Conservation (phyloP, 2,888 invertebrate species). For the Limnephilus marmoratus region DNA sequence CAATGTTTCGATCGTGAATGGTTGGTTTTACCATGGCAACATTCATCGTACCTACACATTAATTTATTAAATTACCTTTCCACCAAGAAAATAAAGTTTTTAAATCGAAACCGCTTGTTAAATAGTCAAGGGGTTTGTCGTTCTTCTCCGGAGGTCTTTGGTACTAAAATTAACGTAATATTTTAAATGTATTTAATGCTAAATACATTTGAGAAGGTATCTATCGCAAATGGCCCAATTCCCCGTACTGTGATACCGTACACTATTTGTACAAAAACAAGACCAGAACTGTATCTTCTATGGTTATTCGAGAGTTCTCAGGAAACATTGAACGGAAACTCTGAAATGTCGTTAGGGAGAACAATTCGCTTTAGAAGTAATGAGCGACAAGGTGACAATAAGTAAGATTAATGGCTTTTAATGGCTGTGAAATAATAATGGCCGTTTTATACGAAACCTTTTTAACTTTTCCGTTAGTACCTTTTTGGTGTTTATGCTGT, state of each 20-base stretch:
- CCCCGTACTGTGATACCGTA: not conserved
- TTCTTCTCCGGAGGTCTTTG: not conserved
- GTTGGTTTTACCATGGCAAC: too few relatives aligned
- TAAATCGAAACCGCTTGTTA: not conserved
- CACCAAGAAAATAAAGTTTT: too few relatives aligned
- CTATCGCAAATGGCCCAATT: not conserved
- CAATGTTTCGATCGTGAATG: too few relatives aligned
- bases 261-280: too few relatives aligned
- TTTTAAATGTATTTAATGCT: not conserved
- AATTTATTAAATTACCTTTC: too few relatives aligned
- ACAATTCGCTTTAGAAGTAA: slow-evolving; percentile 44
- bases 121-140: not conserved
- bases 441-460: slow-evolving; percentile 35
- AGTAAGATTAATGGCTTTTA: slow-evolving; percentile 47
- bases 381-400: slow-evolving; percentile 50
- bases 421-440: slow-evolving; percentile 20
- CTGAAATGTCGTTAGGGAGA: slow-evolving; percentile 34
- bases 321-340: slow-evolving; percentile 46
- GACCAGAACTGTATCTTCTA: not conserved
- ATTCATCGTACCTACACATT: too few relatives aligned
- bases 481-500: not conserved
- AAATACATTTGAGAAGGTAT: not conserved
- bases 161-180: not conserved
- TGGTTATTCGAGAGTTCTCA: not conserved
- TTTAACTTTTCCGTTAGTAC: slow-evolving; percentile 13